Base-by-base conservation (phyloP, 2,113 vertebrate species). In the Hylia prasina region DNA sequence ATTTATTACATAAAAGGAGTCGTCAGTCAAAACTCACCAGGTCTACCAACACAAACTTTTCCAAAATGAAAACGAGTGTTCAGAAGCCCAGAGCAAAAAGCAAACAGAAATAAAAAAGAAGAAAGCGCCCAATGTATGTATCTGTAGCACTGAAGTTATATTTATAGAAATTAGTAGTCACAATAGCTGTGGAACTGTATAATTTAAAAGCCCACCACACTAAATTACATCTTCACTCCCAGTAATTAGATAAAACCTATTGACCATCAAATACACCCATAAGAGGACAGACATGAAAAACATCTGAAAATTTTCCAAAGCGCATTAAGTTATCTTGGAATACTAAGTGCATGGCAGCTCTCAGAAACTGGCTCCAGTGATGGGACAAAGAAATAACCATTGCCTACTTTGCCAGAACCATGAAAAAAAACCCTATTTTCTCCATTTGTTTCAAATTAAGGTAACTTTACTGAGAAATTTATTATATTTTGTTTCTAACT, bases 111-210 rank as follows among this genome's bases (percentile, higher is more conserved):
- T 2, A 21, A 77, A 82, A 65, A 57, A 50, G 7, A 56, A 89
- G 4, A 71, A 71, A 33, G 15, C n/a, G 20, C 2, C 4, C 4
- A 22, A n/a, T 0, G 0, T 22, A 14, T 6, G 2, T 17, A 33
- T 33, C 18, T 4, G 7, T 21, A 71, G 24, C 4, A 75, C 9
- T 73, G 40, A 91, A 69, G 10, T 8, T 7, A 30, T 2, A 3
- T 17, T 61, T 50, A 57, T 1, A 61, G 10, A 69, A 69, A 15
- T 39, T 54, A 45, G 5, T 17, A 65, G 24, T 8, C 7, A 78
- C 30, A 63, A 50, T 5, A 79, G 30, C 9, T 6, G 1, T 37
- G 27, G 13, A 93, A 66, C 25, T 17, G 17, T 24, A 4, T 15
- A 8, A 50, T 85, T 93, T 75, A 44, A 71, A 66, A 84, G 6